Evolutionary conservation across 2,797 vertebrate species (phyloP).

Genomic region (Siniperca scherzeri): DNA sequence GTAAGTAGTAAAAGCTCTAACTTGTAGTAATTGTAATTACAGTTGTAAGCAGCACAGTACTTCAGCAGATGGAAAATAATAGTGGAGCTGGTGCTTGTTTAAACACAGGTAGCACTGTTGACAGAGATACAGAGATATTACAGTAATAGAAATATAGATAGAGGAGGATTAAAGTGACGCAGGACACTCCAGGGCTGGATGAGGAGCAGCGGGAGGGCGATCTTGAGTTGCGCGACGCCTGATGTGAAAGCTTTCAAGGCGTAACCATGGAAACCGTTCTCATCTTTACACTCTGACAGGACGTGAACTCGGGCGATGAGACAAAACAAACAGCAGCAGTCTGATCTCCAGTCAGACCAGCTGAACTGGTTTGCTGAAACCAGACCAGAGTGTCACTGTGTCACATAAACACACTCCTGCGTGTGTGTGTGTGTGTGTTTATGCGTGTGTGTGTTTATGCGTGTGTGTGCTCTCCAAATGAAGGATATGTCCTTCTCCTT

Average conservation of each 20-base stretch:
- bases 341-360: constrained; percentile 42
- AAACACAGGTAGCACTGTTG: neutral
- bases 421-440: constrained; percentile 3
- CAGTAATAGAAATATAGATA: neutral
- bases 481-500: constrained; percentile 65
- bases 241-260: constrained; percentile 50
- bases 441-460: neutral
- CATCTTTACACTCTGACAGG: constrained; percentile 33
- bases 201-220: constrained; percentile 22
- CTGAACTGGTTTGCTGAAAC: constrained; percentile 40
- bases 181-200: neutral
- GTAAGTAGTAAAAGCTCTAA: neutral
- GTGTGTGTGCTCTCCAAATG: constrained; percentile 32
- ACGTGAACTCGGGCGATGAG: neutral
- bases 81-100: neutral
- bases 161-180: neutral
- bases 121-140: neutral
- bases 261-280: constrained; percentile 61
- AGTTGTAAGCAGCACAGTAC: neutral
- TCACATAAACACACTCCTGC: constrained; percentile 36
- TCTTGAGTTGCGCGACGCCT: constrained; percentile 24
- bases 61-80: neutral
- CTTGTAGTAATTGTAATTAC: neutral
- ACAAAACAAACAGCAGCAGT: constrained; percentile 40
- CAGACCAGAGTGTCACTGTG: constrained; percentile 31